phyloP scores from a whole-genome alignment of 2,113 vertebrate genomes.

The Brachionichthys hirsutus region DNA sequence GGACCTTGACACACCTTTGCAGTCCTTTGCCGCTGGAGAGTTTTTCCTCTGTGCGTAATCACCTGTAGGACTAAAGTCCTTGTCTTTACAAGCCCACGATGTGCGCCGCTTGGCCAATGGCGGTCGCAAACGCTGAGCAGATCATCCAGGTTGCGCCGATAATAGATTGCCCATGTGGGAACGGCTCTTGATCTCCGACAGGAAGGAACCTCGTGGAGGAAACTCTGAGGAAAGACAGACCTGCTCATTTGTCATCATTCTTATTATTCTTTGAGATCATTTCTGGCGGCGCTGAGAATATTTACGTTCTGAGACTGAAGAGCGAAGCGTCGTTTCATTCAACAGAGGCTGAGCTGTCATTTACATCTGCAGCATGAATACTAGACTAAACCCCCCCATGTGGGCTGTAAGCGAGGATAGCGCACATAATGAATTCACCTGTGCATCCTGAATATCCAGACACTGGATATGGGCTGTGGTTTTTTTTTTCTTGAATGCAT shows the following conservation, averaged over 20 bases:
- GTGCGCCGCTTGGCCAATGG: conserved; percentile 14
- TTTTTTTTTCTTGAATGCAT: too few species aligned
- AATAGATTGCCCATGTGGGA: conserved; percentile 33
- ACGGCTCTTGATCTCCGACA: conserved; percentile 11
- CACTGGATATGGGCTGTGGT: too few species aligned
- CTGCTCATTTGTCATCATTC: not conserved
- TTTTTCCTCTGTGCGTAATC: too few species aligned
- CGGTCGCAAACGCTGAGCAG: conserved; percentile 23
- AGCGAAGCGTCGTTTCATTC: conserved; percentile 5
- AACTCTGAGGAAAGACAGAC: conserved; percentile 21
- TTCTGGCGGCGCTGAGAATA: conserved; percentile 19
- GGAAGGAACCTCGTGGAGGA: not conserved
- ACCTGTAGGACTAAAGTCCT: too few species aligned
- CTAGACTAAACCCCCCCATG: not conserved
- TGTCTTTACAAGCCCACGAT: conserved; percentile 1
- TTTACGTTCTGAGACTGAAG: conserved; percentile 15
- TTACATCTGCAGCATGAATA: too few species aligned
- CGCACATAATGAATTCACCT: conserved; percentile 2
- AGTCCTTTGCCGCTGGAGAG: not conserved
- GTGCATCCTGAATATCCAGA: not conserved
- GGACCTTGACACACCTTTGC: conserved; percentile 39
- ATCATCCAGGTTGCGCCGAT: conserved; percentile 30
- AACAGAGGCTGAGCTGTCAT: conserved; percentile 30
- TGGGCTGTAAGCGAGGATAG: not conserved
- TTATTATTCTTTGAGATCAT: not conserved